phyloP scores from a whole-genome alignment of 2,113 vertebrate genomes.

The Phalacrocorax brasilianus region DNA sequence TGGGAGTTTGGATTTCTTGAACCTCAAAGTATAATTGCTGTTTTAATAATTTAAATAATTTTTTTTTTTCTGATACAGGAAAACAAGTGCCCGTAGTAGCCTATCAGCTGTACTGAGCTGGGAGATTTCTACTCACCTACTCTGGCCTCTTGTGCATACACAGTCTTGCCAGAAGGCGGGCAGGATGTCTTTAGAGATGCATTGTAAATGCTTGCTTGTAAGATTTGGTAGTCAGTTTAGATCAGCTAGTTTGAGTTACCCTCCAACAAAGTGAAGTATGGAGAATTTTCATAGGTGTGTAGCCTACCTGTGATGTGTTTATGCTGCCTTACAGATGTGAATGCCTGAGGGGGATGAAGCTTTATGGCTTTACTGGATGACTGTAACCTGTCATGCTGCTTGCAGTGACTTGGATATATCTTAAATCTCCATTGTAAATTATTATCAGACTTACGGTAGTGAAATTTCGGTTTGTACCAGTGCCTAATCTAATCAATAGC shows the following conservation, averaged over 20 bases:
- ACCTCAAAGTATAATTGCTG: conserved; percentile 12
- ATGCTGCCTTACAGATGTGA: neutral
- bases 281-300: neutral
- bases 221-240: neutral
- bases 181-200: neutral
- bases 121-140: neutral
- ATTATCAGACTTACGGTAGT: neutral
- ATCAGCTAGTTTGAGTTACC: neutral
- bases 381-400: neutral
- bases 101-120: neutral
- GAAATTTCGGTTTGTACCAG: neutral
- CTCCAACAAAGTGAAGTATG: neutral
- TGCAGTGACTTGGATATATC: neutral
- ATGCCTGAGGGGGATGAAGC: neutral
- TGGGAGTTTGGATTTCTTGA: conserved; percentile 9
- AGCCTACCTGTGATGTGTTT: neutral
- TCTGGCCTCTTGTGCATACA: neutral
- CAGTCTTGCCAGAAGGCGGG: neutral
- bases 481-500: neutral
- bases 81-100: neutral
- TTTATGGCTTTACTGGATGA: neutral
- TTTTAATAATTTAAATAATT: conserved; percentile 15
- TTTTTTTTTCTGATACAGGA: neutral
- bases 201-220: neutral
- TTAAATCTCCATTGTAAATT: neutral